Evolutionary conservation across 2,888 invertebrate genomes (phyloP).

Genomic region (Eupithecia dodoneata): DNA sequence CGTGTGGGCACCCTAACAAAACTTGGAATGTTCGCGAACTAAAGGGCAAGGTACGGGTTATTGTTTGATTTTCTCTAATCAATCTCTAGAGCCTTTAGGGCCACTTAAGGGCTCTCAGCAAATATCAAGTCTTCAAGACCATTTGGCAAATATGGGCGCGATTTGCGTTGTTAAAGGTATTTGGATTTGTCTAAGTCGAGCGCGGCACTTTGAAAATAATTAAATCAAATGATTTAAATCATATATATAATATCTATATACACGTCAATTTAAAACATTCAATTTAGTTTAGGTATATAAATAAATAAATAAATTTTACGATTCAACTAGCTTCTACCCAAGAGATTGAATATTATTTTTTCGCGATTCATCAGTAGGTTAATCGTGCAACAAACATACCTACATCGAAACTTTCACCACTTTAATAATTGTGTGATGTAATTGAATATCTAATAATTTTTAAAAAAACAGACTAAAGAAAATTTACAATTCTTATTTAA

Average conservation of each 20-base stretch:
- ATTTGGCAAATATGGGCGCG: conserved; percentile 37
- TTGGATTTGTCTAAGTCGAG: not conserved
- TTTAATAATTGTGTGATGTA: not conserved
- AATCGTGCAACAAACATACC: not conserved
- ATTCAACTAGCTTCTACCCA: too few relatives aligned
- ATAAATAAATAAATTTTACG: too few relatives aligned
- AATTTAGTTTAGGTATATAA: too few relatives aligned
- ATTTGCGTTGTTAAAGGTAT: conserved; percentile 16
- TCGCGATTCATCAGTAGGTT: not conserved
- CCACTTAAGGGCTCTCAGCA: conserved; percentile 27
- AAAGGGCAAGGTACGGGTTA: conserved; percentile 56
- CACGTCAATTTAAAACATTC: too few relatives aligned
- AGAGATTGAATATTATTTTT: too few relatives aligned
- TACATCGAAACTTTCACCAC: not conserved
- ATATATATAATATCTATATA: too few relatives aligned
- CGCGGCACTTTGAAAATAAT: not conserved
- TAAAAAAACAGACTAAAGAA: too few relatives aligned
- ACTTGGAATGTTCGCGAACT: conserved; percentile 60
- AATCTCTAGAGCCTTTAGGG: conserved; percentile 46
- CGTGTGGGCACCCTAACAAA: conserved; percentile 47
- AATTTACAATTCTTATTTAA: too few relatives aligned
- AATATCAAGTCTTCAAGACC: conserved; percentile 21
- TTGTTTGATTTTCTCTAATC: conserved; percentile 71
- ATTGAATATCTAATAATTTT: too few relatives aligned
- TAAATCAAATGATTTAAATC: not conserved